Evolutionary conservation across 2,797 vertebrate genomes (phyloP).

Genomic region (Clarias laeviceps): DNA sequence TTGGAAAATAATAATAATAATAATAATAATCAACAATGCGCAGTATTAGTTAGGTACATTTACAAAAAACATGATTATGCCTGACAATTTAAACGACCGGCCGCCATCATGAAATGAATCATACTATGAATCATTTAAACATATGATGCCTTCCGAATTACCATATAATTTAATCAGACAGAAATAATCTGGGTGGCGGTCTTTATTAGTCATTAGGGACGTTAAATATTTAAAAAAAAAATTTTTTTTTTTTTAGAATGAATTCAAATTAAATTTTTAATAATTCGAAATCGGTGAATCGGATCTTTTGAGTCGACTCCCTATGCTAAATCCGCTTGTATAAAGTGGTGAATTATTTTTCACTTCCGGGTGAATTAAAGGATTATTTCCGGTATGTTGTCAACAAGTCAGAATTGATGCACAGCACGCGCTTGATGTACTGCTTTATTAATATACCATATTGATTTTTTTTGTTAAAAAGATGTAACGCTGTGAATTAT

Average conservation of each 20-base stretch:
- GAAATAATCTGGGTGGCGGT: neutral
- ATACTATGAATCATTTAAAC: neutral
- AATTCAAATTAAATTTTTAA: too few species aligned
- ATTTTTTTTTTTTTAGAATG: neutral
- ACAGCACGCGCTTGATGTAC: neutral
- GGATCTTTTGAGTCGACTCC: neutral
- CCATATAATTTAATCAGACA: neutral
- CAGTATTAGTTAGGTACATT: neutral
- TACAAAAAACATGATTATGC: neutral
- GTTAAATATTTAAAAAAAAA: too few species aligned
- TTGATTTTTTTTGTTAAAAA: neutral
- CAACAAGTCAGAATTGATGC: slow-evolving; percentile 26
- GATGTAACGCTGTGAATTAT: neutral
- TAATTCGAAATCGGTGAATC: neutral
- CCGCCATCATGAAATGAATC: neutral
- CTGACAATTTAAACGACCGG: neutral
- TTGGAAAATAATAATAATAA: neutral
- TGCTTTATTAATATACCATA: neutral
- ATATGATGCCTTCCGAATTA: neutral
- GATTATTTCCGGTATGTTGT: slow-evolving; percentile 39
- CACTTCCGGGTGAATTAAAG: slow-evolving; percentile 24
- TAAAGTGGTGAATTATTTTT: neutral
- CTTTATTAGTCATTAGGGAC: neutral
- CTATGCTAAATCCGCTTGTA: neutral
- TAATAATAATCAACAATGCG: neutral